Percentiles rank a stretch among this genome's conserved stretches.
Evolutionary conservation across 2,797 vertebrate species (phyloP).

Genomic region (Enteromius treurensis): DNA sequence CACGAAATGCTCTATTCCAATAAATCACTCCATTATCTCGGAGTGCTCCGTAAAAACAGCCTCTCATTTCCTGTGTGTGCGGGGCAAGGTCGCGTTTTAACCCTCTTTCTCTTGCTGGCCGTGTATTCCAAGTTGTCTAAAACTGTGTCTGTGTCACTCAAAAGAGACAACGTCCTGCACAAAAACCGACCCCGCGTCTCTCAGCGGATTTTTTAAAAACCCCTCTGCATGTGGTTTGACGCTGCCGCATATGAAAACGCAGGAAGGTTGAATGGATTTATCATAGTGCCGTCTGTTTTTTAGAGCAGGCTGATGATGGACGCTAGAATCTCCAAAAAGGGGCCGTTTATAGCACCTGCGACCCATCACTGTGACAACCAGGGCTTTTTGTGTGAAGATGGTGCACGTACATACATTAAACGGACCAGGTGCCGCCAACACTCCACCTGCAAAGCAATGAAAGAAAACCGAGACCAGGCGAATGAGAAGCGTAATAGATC

Average conservation of each 20-base stretch:
- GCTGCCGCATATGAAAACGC: not conserved
- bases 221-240: conserved; percentile 3
- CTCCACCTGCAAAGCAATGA: conserved; percentile 28
- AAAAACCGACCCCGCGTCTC: not conserved
- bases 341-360: conserved; percentile 29
- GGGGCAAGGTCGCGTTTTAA: conserved; percentile 66
- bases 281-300: not conserved
- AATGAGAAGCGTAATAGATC: conserved; percentile 71
- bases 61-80: conserved; percentile 69
- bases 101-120: conserved; percentile 59
- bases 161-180: conserved; percentile 19
- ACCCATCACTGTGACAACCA: conserved; percentile 33
- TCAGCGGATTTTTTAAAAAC: not conserved
- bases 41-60: conserved; percentile 70
- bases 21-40: conserved; percentile 77
- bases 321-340: conserved; percentile 25
- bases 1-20: conserved; percentile 69
- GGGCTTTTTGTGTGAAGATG: conserved; percentile 23
- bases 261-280: conserved; percentile 6
- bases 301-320: conserved; percentile 31
- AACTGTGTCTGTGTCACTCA: not conserved
- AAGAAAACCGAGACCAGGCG: not conserved
- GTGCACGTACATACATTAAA: conserved; percentile 38
- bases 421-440: conserved; percentile 34
- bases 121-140: conserved; percentile 27